These are phyloP conservation scores for Heliconius ismenius DNA, from an alignment of 2,888 invertebrate species.

Conservation along the genomic window DNA sequence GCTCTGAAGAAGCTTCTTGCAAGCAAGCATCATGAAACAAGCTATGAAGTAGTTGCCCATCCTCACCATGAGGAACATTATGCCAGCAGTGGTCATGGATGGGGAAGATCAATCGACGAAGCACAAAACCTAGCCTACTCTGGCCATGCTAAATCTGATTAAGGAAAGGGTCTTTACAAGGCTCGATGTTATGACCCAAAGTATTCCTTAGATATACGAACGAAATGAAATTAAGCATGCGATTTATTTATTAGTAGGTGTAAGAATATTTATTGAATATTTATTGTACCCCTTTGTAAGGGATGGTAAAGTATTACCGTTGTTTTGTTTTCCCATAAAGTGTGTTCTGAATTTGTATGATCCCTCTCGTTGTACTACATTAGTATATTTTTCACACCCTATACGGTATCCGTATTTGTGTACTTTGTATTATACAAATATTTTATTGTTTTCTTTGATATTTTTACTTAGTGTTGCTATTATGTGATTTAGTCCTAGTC, in stretches of 20 bases:
- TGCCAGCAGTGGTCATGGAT: conserved; percentile 82
- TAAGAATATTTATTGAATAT: conserved; percentile 74
- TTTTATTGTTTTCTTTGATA: conserved; percentile 47
- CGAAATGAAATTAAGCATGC: conserved; percentile 44
- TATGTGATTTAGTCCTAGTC: conserved; percentile 66
- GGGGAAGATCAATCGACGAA: conserved; percentile 83
- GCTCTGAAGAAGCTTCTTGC: conserved; percentile 86
- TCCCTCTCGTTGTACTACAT: conserved; percentile 69
- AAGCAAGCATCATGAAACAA: conserved; percentile 85
- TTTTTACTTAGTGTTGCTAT: conserved; percentile 50
- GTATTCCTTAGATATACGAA: conserved; percentile 51
- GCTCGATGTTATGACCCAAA: conserved; percentile 52
- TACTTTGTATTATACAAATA: conserved; percentile 66
- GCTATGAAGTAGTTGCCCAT: conserved; percentile 89
- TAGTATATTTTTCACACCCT: conserved; percentile 68
- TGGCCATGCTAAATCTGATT: conserved; percentile 77
- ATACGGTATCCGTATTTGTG: conserved; percentile 80
- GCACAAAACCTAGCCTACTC: conserved; percentile 83
- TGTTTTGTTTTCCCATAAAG: conserved; percentile 72
- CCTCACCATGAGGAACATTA: conserved; percentile 82
- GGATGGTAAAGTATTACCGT: conserved; percentile 55
- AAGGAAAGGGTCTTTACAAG: conserved; percentile 50
- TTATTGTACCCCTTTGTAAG: conserved; percentile 70
- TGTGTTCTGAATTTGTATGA: conserved; percentile 76
- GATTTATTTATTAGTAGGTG: conserved; percentile 68